phyloP scores from a whole-genome alignment of 92 coral and sea anemone species.

The Hydrozoanthus gracilis region DNA sequence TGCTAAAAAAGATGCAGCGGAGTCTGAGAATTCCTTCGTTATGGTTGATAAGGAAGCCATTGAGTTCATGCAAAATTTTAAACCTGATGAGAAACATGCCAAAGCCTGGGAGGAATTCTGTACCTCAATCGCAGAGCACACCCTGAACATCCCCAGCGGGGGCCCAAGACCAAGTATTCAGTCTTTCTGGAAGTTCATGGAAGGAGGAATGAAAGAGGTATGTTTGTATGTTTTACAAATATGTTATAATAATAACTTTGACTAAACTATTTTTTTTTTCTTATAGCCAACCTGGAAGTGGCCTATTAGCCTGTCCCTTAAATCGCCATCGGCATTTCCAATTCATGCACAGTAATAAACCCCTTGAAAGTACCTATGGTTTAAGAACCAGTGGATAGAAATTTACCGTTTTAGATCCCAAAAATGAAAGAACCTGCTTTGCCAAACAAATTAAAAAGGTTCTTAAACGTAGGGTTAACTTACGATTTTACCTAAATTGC shows the following conservation, averaged over 20 bases:
- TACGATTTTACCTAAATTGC: too few species aligned
- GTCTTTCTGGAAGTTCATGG: slow-evolving; percentile 37
- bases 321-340: too few species aligned
- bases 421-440: too few species aligned
- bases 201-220: slow-evolving; percentile 37
- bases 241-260: too few species aligned
- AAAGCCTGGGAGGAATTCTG: slow-evolving; percentile 33
- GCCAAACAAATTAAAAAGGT: too few species aligned
- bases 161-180: slow-evolving; percentile 10
- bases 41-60: slow-evolving; percentile 4
- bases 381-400: too few species aligned
- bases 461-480: too few species aligned
- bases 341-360: too few species aligned
- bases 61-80: slow-evolving; percentile 3
- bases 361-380: too few species aligned
- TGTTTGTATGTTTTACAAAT: background rate
- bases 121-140: slow-evolving; percentile 29
- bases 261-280: background rate
- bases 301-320: too few species aligned
- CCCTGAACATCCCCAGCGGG: slow-evolving; percentile 29
- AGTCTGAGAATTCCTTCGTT: background rate
- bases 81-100: slow-evolving; percentile 21
- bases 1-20: background rate
- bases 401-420: too few species aligned
- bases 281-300: background rate